phyloP scores from a whole-genome alignment of 2,888 invertebrate species.

The Limnephilus auricula region DNA sequence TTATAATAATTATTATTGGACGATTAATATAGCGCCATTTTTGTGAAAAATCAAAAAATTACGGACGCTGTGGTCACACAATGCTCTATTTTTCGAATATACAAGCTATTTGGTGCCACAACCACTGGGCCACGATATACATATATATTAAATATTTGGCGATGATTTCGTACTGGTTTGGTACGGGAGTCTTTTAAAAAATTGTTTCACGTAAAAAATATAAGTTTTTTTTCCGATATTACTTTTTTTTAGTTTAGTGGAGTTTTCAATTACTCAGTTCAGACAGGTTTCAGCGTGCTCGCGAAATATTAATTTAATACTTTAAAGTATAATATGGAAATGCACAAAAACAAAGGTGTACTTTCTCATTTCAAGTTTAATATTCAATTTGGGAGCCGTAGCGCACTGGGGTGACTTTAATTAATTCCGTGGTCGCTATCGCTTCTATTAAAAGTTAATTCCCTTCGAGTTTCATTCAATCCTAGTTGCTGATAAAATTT shows the following conservation, averaged over 20 bases:
- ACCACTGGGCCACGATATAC: too few relatives aligned
- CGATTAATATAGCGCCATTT: too few relatives aligned
- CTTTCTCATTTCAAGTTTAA: neutral
- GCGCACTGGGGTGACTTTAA: neutral
- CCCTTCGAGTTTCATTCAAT: neutral
- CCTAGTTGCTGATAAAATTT: neutral
- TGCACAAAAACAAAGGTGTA: neutral
- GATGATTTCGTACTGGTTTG: too few relatives aligned
- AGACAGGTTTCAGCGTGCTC: neutral
- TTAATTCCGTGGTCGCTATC: neutral
- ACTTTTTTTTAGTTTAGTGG: neutral
- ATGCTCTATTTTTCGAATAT: too few relatives aligned
- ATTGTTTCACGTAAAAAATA: too few relatives aligned
- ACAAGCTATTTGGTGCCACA: too few relatives aligned
- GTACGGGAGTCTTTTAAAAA: too few relatives aligned
- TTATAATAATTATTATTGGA: too few relatives aligned
- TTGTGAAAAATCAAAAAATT: too few relatives aligned
- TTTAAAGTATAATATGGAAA: neutral
- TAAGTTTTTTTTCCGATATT: neutral
- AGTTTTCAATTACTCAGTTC: neutral
- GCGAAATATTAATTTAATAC: neutral
- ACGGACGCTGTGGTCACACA: too few relatives aligned
- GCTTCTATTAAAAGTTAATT: neutral
- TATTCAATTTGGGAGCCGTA: neutral
- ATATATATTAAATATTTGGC: too few relatives aligned